Percentiles rank a stretch among this genome's conserved stretches.
Conservation (phyloP, 1,140 invertebrate species). For the Andricus grossulariae region DNA sequence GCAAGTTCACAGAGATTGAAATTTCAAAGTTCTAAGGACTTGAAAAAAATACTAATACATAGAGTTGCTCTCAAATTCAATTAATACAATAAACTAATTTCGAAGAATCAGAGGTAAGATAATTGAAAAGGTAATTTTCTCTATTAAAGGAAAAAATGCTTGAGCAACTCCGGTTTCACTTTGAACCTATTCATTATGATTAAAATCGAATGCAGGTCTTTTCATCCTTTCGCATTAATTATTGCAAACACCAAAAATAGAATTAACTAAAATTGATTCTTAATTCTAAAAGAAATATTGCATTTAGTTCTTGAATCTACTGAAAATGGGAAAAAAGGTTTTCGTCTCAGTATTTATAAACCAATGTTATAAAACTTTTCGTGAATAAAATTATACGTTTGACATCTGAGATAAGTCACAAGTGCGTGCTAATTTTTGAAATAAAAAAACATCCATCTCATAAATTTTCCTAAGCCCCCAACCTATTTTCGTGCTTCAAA, state of each 20-base stretch:
- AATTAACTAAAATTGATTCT: not conserved
- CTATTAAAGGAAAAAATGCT: not conserved
- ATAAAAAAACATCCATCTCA: not conserved
- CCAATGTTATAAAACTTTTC: not conserved
- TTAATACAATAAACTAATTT: no score
- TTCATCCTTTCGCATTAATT: constrained; percentile 25
- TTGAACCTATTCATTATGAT: constrained; percentile 16
- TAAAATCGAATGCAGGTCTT: not conserved
- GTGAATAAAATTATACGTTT: not conserved
- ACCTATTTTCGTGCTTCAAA: not conserved
- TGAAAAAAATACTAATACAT: no score
- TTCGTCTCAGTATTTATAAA: not conserved
- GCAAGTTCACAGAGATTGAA: no score
- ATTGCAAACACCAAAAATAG: constrained; percentile 8
- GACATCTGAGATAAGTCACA: constrained; percentile 8
- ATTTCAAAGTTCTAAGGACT: no score
- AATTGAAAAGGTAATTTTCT: not conserved
- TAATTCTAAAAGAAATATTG: not conserved
- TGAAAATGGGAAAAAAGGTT: not conserved
- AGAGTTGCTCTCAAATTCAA: no score
- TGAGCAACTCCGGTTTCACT: not conserved
- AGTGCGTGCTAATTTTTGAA: not conserved
- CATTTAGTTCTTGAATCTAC: not conserved
- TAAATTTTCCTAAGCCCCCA: not conserved
- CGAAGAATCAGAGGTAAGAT: no score